Evolutionary conservation across 2,113 vertebrate genomes (phyloP), one percentile per base, ranked within the genome.

Genomic region (Catagonus wagneri): DNA sequence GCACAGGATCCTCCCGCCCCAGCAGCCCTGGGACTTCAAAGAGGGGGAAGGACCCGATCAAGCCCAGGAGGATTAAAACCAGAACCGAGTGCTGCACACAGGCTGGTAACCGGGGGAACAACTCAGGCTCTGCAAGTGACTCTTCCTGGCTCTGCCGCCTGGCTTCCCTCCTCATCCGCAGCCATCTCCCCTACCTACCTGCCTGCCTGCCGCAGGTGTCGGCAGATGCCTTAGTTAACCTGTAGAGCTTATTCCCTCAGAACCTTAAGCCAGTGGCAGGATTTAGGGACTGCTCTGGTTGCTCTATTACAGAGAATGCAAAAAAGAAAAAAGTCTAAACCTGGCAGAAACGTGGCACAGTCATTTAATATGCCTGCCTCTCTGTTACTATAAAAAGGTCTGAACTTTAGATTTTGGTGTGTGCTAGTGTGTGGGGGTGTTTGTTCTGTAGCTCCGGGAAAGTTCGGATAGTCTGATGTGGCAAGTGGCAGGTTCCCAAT

Each of bases 331-430:
- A 69, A 58, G 63, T 25, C 79, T 34, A 89, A 96, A 96, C 44
- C 91, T 93, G 95, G 94, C 93, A 95, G 56, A 69, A 92, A 95
- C 1, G 2, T 3, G 69, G 80, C 75, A 65, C 44, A 56, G 92
- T 85, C 58, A 95, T 74, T 87, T 90, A 84, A 88, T 92, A 86
- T 23, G 79, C 94, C 83, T 15, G 50, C 87, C 83, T 94, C 95
- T 39, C 3, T 19, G 80, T 71, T 80, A 22, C 96, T 95, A 94
- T 96, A 96, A 98, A 98, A 97, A 97, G 96, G 34, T 12, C 32
- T 68, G 90, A 83, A 83, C 75, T 95, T 96, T 20, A 94, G 69
- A 85, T 7, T 50, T 7, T 50, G 84, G 71, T 58, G 60, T 89
- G 86, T 56, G 83, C 52, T 36, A 65, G 66, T 22, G 61, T 50